Base-by-base conservation (phyloP, 1,140 invertebrate genomes). In the Pantala flavescens region DNA sequence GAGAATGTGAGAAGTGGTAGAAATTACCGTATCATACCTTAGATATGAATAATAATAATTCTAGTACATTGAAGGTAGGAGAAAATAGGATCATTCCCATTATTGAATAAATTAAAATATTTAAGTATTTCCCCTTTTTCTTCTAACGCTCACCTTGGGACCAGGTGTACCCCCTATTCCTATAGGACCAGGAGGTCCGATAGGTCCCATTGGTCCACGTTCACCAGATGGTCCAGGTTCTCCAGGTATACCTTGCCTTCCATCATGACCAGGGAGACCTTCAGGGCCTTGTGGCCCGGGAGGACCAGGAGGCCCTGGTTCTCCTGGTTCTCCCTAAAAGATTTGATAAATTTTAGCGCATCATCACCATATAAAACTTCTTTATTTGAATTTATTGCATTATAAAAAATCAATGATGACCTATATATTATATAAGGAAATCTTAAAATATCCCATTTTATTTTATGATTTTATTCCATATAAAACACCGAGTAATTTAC, bases 271-370 rank as follows among this genome's bases (percentile, higher is more conserved):
- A 12, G 93, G 88, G 43, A 91, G 82, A 70, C 93, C 93, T 78
- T 90, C 88, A 21, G 86, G 82, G 70, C 94, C 94, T 75, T 87
- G 85, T 23, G 91, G 90, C 24, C 94, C 95, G 16, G 91, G 86
- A 70, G 93, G 90, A 72, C 95, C 95, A 14, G 93, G 92, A 24
- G 93, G 93, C 55, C 95, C 95, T 21, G 93, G 92, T 81, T 95
- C 90, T 72, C 93, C 93, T 73, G 95, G 92, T 82, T 97, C 93
- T 70, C 94, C 95, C 94, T 96, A 79, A 73, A 75, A 71, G 70
- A 23, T 74, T 76, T 71, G 73, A 74, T 43, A n/a, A 73, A 73
- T 71, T 74, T 75, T 74, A 28, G 76, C 42, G 43, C 43, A 73
- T 76, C 74, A 7, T 63, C 16, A 63, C 12, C n/a, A 16, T 7